A percentile compares a stretch with the other conserved stretches of the same genome.
Evolutionary conservation across 2,888 invertebrate species (phyloP).

Genomic region (Dasysyrphus albostriatus): DNA sequence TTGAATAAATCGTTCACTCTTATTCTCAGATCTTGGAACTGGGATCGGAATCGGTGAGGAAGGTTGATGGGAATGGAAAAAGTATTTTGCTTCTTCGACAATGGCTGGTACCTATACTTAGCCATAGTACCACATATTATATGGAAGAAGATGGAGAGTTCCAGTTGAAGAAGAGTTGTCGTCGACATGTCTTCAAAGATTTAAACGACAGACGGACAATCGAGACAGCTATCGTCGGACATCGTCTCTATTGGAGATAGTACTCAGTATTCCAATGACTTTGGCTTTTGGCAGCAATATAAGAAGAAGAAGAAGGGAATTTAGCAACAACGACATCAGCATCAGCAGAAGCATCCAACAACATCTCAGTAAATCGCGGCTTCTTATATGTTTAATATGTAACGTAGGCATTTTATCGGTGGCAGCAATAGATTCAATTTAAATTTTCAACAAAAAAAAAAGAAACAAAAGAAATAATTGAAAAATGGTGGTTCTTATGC

Average conservation of each 20-base stretch:
- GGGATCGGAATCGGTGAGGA: conserved; percentile 53
- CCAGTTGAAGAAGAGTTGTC: conserved; percentile 78
- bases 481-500: not conserved
- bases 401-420: conserved; percentile 37
- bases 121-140: not conserved
- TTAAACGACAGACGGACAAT: conserved; percentile 78
- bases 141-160: conserved; percentile 55
- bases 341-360: conserved; percentile 16
- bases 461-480: not conserved
- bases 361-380: conserved; percentile 65
- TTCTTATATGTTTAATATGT: not conserved
- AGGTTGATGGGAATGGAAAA: conserved; percentile 61
- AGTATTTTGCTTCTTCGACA: conserved; percentile 44
- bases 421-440: conserved; percentile 61
- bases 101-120: not conserved
- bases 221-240: conserved; percentile 74
- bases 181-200: conserved; percentile 79
- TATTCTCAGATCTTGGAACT: conserved; percentile 68
- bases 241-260: conserved; percentile 67
- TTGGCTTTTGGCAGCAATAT: conserved; percentile 2
- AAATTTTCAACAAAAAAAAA: conserved; percentile 27
- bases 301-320: conserved; percentile 31
- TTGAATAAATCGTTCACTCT: conserved; percentile 81
- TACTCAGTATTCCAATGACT: conserved; percentile 35
- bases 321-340: conserved; percentile 22